phyloP scores from a whole-genome alignment of 2,888 invertebrate species.

The Clostera curtula region DNA sequence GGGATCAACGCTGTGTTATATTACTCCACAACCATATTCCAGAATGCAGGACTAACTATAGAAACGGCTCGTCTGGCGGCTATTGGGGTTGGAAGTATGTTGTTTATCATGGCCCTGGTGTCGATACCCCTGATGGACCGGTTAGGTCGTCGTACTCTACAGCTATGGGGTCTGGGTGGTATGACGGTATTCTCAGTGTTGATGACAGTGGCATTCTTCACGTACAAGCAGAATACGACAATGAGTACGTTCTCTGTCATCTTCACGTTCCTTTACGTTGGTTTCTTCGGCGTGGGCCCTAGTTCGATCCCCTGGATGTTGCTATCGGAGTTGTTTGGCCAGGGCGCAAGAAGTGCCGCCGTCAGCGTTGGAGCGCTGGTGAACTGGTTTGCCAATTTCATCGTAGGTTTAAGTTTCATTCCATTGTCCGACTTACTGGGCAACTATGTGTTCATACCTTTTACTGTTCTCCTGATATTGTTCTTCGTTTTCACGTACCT shows the following conservation, averaged over 20 bases:
- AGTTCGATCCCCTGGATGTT: conserved; percentile 74
- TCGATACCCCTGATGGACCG: conserved; percentile 85
- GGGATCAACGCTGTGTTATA: conserved; percentile 78
- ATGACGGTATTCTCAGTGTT: conserved; percentile 83
- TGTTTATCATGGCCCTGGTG: conserved; percentile 84
- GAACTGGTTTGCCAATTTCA: conserved; percentile 70
- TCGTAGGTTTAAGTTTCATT: conserved; percentile 65
- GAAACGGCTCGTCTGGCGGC: conserved; percentile 79
- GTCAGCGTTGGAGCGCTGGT: conserved; percentile 67
- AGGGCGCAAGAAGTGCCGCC: conserved; percentile 64
- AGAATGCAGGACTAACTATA: conserved; percentile 74
- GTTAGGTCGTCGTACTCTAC: conserved; percentile 80
- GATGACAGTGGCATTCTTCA: conserved; percentile 75
- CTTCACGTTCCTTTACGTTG: conserved; percentile 66
- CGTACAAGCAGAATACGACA: conserved; percentile 49
- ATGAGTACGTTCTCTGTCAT: conserved; percentile 67
- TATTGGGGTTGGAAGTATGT: conserved; percentile 81
- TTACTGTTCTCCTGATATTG: conserved; percentile 53
- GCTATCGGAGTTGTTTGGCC: conserved; percentile 65
- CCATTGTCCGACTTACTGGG: conserved; percentile 48
- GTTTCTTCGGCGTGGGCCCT: conserved; percentile 66
- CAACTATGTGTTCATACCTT: conserved; percentile 64
- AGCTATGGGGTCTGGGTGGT: conserved; percentile 80
- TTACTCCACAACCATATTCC: conserved; percentile 80
- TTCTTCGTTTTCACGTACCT: conserved; percentile 65